Percentiles rank a stretch among this genome's conserved stretches.
Conservation (phyloP, 2,797 vertebrate species). For the Megalops cyprinoides region DNA sequence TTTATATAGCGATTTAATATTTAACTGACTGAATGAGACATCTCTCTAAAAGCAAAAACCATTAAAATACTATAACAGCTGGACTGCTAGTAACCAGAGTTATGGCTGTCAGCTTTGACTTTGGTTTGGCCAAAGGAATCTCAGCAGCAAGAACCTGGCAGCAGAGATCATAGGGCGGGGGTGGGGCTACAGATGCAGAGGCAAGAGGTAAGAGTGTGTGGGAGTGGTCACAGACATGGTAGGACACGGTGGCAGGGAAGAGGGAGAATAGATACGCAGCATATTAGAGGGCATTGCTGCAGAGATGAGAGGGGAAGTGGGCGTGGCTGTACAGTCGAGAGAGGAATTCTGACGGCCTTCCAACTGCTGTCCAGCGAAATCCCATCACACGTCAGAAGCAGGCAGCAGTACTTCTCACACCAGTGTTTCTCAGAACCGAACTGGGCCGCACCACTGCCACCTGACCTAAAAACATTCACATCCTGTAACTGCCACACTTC, state of each 20-base stretch:
- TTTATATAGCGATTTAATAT: neutral
- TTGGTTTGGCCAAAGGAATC: too few relatives aligned
- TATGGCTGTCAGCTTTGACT: neutral
- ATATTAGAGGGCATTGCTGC: neutral
- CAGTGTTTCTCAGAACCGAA: neutral
- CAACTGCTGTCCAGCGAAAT: neutral
- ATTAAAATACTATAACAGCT: neutral
- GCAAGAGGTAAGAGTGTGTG: neutral
- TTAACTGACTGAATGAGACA: constrained; percentile 4
- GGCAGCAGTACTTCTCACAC: too few relatives aligned
- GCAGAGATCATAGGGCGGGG: too few relatives aligned
- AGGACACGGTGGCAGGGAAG: too few relatives aligned
- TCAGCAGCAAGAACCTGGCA: neutral
- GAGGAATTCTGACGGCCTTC: too few relatives aligned
- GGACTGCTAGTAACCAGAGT: too few relatives aligned
- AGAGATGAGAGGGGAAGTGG: neutral
- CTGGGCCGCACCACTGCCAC: neutral
- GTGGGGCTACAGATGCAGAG: too few relatives aligned
- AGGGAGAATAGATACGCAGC: too few relatives aligned
- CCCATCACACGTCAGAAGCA: neutral
- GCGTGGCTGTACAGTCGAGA: neutral
- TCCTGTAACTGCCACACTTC: neutral
- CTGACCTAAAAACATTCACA: neutral
- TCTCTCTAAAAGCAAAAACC: neutral
- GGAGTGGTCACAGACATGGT: neutral